Conservation (phyloP, 1,140 invertebrate species). For the Mya arenaria region DNA sequence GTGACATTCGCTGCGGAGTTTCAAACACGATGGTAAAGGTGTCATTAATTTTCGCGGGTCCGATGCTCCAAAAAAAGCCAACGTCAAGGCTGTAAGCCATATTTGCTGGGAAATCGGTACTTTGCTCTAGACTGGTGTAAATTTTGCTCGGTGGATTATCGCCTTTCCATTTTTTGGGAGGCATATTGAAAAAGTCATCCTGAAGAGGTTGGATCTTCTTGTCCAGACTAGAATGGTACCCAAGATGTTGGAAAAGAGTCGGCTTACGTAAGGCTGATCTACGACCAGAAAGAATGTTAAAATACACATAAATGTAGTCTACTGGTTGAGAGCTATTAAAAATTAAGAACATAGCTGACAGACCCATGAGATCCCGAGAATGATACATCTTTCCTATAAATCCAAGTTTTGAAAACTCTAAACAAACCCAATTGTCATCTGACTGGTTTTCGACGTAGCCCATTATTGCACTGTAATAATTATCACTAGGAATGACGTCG, state of each 20-base stretch:
- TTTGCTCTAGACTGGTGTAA: constrained; percentile 58
- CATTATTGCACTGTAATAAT: constrained; percentile 71
- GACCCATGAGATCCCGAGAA: constrained; percentile 71
- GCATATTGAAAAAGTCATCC: constrained; percentile 80
- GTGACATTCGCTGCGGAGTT: constrained; percentile 57
- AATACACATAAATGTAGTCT: constrained; percentile 78
- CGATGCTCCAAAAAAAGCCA: constrained; percentile 70
- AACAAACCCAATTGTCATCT: constrained; percentile 68
- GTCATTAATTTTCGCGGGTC: constrained; percentile 50
- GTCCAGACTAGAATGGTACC: constrained; percentile 82
- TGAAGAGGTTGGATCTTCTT: constrained; percentile 98
- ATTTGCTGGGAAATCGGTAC: constrained; percentile 58
- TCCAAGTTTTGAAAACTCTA: constrained; percentile 77
- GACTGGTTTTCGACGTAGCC: constrained; percentile 68
- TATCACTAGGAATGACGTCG: constrained; percentile 70
- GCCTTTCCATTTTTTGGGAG: constrained; percentile 61
- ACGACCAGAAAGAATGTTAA: constrained; percentile 69
- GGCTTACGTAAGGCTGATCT: constrained; percentile 65
- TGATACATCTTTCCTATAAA: constrained; percentile 79
- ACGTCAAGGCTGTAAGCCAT: constrained; percentile 57
- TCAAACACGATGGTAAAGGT: constrained; percentile 66
- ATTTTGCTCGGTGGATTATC: constrained; percentile 68
- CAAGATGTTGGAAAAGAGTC: constrained; percentile 79
- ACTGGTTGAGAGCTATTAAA: constrained; percentile 80
- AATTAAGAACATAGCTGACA: constrained; percentile 75